Evolutionary conservation across 1,140 invertebrate species (phyloP), one percentile per base, ranked within the genome.

Genomic region (Battus philenor): DNA sequence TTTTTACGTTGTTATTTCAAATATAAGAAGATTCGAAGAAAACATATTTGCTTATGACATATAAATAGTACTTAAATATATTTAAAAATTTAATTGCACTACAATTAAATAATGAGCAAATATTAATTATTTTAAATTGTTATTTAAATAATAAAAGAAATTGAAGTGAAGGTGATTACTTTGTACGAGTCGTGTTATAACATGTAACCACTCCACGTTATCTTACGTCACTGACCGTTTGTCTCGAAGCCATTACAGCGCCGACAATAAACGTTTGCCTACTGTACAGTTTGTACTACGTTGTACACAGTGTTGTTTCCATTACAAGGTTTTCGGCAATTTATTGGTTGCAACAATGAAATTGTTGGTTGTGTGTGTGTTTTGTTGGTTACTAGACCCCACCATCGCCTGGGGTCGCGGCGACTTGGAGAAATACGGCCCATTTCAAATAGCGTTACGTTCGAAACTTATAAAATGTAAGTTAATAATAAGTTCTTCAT

Each of bases 401-500:
- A 20, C 31, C 0, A 10, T 46, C 26, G 48, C 41, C 1, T 76
- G 60, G 60, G 71, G 67, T 3, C 63, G 65, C 3, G 71, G 75
- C 0, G 78, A 82, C 27, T 59, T 70, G 18, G 79, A 81, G 41
- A 77, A 77, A 44, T 80, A 72, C 56, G 79, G 76, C 49, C 79
- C 76, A 0, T 70, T 83, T 27, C 68, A 78, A 44, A 15, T 78
- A 10, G 72, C 65, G 4, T 17, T 83, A 2, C 58, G 58, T 27
- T 81, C 74, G 0, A 74, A 68, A 34, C 56, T 76, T 10, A 69
- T 83, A 4, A 79, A 81, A 76, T 81, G 77, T 83, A 51, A 79
- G 79, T 73, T 45, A n/a, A n/a, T n/a, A n/a, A n/a, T n/a, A n/a
- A n/a, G n/a, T n/a, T n/a, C n/a, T n/a, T n/a, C n/a, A n/a, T n/a